A percentile compares a stretch with the other conserved stretches of the same genome.
Evolutionary conservation across 2,888 invertebrate species (phyloP).

Genomic region (Gibbula magus): DNA sequence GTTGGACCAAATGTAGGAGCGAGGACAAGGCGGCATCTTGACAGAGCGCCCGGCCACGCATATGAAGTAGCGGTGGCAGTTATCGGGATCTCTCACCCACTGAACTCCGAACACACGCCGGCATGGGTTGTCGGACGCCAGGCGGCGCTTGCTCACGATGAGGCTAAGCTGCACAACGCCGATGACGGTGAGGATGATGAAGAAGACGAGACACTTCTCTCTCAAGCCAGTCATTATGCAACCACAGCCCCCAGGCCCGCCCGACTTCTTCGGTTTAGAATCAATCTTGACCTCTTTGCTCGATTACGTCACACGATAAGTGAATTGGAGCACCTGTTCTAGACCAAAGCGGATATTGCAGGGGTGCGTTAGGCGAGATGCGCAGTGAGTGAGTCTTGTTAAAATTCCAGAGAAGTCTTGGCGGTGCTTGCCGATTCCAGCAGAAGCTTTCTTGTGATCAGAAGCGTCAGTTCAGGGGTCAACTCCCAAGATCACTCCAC

Average conservation of each 20-base stretch:
- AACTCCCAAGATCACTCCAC: constrained; percentile 9
- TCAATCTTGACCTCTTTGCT: neutral
- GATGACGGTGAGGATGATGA: constrained; percentile 26
- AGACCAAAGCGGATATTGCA: no score
- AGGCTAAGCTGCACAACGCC: neutral
- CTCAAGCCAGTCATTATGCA: neutral
- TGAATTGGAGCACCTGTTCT: neutral
- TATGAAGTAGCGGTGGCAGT: constrained; percentile 35
- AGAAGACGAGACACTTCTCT: constrained; percentile 23
- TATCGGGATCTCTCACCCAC: constrained; percentile 36
- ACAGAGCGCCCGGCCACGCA: constrained; percentile 38
- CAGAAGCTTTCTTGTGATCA: no score
- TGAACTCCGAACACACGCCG: constrained; percentile 6
- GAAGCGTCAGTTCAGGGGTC: no score
- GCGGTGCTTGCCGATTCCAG: no score
- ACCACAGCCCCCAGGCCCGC: neutral
- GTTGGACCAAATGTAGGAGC: constrained; percentile 34
- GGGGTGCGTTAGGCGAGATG: no score
- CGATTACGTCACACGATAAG: neutral
- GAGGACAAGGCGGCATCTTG: constrained; percentile 38
- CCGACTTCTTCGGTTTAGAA: neutral
- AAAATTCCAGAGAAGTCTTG: no score
- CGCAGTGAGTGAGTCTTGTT: no score
- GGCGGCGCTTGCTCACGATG: constrained; percentile 5
- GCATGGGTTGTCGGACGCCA: neutral